Evolutionary conservation across 1,140 invertebrate species (phyloP).

Genomic region (Drosophila orosa): DNA sequence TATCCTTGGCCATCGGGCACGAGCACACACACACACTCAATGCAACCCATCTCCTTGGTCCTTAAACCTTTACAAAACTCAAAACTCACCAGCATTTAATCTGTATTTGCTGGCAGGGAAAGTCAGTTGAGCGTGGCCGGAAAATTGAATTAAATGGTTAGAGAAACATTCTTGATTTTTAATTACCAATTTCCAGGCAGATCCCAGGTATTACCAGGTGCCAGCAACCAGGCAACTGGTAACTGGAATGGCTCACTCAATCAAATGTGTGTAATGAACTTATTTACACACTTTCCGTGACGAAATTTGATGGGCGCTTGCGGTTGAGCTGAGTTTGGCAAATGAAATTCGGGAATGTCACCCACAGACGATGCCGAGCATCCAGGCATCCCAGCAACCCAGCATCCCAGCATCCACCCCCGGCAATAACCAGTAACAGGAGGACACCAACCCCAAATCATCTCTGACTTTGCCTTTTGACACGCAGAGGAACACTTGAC

Average conservation of each 20-base stretch:
- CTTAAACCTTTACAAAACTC: constrained; percentile 37
- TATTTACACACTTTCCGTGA: constrained; percentile 81
- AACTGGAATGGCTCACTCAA: constrained; percentile 41
- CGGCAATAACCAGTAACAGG: constrained; percentile 2
- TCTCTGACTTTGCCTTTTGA: constrained; percentile 70
- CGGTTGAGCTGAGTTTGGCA: constrained; percentile 45
- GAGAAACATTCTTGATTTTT: constrained; percentile 38
- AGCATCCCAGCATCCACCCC: constrained; percentile 17
- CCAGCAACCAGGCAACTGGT: background rate
- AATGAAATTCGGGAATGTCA: constrained; percentile 79
- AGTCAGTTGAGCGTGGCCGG: constrained; percentile 58
- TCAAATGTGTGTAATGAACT: constrained; percentile 75
- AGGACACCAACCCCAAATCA: constrained; percentile 41
- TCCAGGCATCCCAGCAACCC: constrained; percentile 34
- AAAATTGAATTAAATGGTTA: constrained; percentile 74
- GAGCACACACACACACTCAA: constrained; percentile 57
- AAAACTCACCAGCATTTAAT: constrained; percentile 47
- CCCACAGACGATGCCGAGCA: constrained; percentile 55
- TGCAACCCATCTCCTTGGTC: constrained; percentile 13
- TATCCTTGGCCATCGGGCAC: constrained; percentile 73
- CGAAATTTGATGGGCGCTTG: constrained; percentile 64
- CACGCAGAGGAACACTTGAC: constrained; percentile 44
- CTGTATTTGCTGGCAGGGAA: constrained; percentile 47
- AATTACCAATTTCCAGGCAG: constrained; percentile 63
- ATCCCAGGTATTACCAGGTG: constrained; percentile 49